Evolutionary conservation across 2,113 vertebrate genomes (phyloP).

Genomic region (Cyanistes caeruleus): DNA sequence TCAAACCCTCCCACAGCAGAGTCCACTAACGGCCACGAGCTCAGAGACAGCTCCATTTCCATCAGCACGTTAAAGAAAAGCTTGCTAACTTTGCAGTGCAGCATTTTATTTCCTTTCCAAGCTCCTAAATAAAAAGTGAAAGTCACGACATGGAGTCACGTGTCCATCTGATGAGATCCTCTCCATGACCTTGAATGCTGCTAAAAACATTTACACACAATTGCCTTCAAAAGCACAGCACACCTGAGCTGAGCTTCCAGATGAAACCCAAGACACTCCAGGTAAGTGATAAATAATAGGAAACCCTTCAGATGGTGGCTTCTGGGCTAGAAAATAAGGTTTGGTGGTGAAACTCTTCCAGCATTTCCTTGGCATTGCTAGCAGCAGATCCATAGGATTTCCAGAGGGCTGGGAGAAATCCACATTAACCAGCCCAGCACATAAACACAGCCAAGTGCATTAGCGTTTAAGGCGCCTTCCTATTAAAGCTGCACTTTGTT

Average conservation of each 20-base stretch:
- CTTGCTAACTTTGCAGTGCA: neutral
- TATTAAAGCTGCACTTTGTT: neutral
- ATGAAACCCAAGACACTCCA: neutral
- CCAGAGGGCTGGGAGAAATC: neutral
- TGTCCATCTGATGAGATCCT: neutral
- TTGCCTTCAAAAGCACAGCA: neutral
- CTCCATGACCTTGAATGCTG: neutral
- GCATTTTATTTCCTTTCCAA: neutral
- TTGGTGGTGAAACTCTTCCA: neutral
- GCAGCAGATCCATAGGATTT: neutral
- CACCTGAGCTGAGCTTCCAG: neutral
- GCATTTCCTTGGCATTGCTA: neutral
- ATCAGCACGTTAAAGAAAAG: neutral
- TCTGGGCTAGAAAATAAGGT: neutral
- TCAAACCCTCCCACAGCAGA: neutral
- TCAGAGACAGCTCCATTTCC: neutral
- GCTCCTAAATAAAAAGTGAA: neutral
- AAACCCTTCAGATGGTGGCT: neutral
- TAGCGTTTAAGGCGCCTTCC: neutral
- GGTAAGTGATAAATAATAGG: rapidly evolving
- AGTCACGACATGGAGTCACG: neutral
- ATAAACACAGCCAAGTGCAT: neutral
- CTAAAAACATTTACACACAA: neutral
- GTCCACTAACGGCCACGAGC: rapidly evolving
- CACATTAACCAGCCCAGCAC: neutral